Evolutionary conservation across 2,797 vertebrate genomes (phyloP), one percentile per base, ranked within the genome.

Genomic region (Rallus crepitans): DNA sequence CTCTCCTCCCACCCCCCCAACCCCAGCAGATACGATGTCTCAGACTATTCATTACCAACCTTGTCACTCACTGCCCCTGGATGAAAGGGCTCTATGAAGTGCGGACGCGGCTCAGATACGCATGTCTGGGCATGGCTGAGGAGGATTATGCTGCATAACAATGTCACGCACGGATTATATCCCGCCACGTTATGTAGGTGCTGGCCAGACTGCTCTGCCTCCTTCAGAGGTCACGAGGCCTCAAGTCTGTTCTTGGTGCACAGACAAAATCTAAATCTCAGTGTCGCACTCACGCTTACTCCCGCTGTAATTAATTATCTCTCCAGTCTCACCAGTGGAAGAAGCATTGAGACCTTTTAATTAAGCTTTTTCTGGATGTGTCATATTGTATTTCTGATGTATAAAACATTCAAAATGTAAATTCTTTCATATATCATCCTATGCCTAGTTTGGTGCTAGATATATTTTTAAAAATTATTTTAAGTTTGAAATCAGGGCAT

Each of bases 31-130:
- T 16, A 48, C 0, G 25, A 21, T 35, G 25, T 4, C 72, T 57
- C 53, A 7, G 23, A 71, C 11, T 68, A 50, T 56, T 83, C 1
- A 45, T 72, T 83, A 48, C 50, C 65, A 72, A 5, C 2, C 3
- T 12, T 89, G 57, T 78, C 73, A 48, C 12, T 86, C 72, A 31
- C 20, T 7, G 37, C 19, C 37, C 8, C 13, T 3, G 50, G 55
- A 75, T 79, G 78, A 94, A 92, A 89, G 57, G 37, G 31, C 17
- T 81, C 66, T 66, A 45, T 66, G 66, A 87, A 84, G 55, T 75
- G 53, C 1, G 6, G 53, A 53, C 3, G 14, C 3, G 5, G 35
- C 30, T 92, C 25, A 10, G 61, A 72, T 71, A 92, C 3, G 6
- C 70, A 60, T 30, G 77, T 82, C 55, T 40, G 69, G 77, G 57